These are phyloP conservation scores for Enteromius afrohamiltoni DNA, from an alignment of 2,797 vertebrate genomes.

Conservation along the genomic window DNA sequence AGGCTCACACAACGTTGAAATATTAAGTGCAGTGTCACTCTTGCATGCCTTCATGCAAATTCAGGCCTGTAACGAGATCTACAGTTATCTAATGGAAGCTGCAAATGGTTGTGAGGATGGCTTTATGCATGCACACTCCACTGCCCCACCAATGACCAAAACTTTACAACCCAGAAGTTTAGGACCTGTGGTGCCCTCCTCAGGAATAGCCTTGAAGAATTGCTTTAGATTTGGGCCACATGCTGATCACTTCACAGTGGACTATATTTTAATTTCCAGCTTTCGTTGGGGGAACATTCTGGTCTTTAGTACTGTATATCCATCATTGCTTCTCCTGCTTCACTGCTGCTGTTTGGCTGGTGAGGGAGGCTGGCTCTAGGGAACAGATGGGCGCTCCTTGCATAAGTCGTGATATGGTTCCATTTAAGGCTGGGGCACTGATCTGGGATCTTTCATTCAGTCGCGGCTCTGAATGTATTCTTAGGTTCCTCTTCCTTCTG, in stretches of 20 bases:
- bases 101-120: conserved; percentile 60
- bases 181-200: conserved; percentile 9
- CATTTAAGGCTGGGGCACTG: conserved; percentile 37
- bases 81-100: conserved; percentile 51
- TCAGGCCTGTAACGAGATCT: conserved; percentile 44
- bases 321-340: conserved; percentile 32
- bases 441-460: conserved; percentile 49
- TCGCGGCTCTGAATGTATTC: conserved; percentile 37
- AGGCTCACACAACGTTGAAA: not conserved
- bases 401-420: conserved; percentile 38
- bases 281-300: not conserved
- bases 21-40: conserved; percentile 27
- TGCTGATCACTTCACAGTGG: conserved; percentile 11
- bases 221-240: conserved; percentile 1
- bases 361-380: not conserved
- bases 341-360: not conserved
- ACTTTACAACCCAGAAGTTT: conserved; percentile 40
- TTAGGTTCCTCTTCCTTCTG: not conserved
- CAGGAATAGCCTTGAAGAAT: conserved; percentile 31
- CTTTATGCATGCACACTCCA: conserved; percentile 60
- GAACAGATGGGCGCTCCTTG: conserved; percentile 25
- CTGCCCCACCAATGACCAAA: conserved; percentile 57
- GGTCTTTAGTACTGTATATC: conserved; percentile 19
- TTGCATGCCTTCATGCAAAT: conserved; percentile 51
- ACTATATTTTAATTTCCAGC: not conserved